These are phyloP conservation scores for Lepisosteus oculatus DNA, from an alignment of 2,113 vertebrate species.

Conservation along the genomic window DNA sequence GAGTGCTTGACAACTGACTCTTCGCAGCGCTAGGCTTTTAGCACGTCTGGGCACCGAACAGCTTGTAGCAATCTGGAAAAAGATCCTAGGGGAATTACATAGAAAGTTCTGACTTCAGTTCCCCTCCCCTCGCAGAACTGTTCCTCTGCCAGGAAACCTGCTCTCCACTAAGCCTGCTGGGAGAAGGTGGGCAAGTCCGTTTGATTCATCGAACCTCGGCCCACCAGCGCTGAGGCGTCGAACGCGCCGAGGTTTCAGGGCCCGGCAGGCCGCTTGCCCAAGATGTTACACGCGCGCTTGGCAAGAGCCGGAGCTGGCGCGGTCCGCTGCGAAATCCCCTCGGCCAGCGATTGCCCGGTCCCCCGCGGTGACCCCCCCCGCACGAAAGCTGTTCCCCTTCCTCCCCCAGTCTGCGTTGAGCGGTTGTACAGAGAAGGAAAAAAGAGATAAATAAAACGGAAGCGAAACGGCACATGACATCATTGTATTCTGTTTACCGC, in stretches of 20 bases:
- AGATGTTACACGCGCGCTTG: background rate
- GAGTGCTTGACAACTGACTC: background rate
- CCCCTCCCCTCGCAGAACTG: background rate
- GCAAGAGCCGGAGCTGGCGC: background rate
- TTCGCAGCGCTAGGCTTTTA: constrained; percentile 4
- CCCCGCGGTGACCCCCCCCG: background rate
- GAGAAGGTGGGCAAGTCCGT: background rate
- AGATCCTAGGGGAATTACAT: background rate
- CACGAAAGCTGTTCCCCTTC: background rate
- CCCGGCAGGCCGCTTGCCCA: background rate
- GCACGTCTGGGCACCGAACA: background rate
- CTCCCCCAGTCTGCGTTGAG: background rate
- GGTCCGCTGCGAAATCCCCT: background rate
- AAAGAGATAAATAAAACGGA: background rate
- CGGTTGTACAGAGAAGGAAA: background rate
- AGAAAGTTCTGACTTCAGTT: background rate
- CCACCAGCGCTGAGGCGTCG: background rate
- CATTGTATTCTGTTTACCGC: too few relatives aligned
- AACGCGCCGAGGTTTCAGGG: background rate
- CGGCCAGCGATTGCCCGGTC: too few relatives aligned
- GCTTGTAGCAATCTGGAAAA: constrained; percentile 9
- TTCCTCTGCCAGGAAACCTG: background rate
- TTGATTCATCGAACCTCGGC: background rate
- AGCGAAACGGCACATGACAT: too few relatives aligned
- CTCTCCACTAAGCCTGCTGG: background rate